Conservation (phyloP, 2,888 invertebrate species). For the Cheilosia pagana region DNA sequence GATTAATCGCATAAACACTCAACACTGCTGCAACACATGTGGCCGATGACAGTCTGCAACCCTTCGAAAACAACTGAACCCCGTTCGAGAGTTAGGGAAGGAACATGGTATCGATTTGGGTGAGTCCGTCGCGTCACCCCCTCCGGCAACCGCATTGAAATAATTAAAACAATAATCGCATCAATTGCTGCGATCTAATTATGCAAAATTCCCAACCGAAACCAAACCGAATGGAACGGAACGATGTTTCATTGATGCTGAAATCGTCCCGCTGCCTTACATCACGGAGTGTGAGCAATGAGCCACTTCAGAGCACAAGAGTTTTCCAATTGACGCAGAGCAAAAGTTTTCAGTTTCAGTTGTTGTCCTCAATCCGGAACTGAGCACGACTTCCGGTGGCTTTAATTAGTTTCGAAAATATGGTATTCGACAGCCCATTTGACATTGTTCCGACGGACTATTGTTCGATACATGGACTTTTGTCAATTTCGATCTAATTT, state of each 20-base stretch:
- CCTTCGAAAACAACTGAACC: background rate
- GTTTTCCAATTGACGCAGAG: constrained; percentile 44
- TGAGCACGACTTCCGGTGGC: constrained; percentile 57
- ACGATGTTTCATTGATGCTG: background rate
- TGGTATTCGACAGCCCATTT: constrained; percentile 50
- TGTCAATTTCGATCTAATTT: constrained; percentile 26
- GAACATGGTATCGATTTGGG: background rate
- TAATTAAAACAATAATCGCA: constrained; percentile 58
- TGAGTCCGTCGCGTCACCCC: background rate
- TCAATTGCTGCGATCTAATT: constrained; percentile 62
- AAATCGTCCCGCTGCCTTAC: background rate
- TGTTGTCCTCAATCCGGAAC: constrained; percentile 33
- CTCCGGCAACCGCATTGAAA: constrained; percentile 30
- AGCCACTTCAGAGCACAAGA: constrained; percentile 21
- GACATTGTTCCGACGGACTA: constrained; percentile 48
- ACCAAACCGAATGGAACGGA: background rate
- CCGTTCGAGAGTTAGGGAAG: background rate
- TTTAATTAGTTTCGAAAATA: constrained; percentile 69
- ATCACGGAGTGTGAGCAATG: constrained; percentile 12
- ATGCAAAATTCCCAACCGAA: constrained; percentile 35
- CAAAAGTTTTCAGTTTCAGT: constrained; percentile 32
- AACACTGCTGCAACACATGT: constrained; percentile 1
- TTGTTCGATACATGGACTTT: constrained; percentile 2
- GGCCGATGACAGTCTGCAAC: constrained; percentile 22
- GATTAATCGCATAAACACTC: constrained; percentile 39